Percentiles rank a stretch among this genome's conserved stretches.
Evolutionary conservation across 2,888 invertebrate species (phyloP).

Genomic region (Diaphora mendica): DNA sequence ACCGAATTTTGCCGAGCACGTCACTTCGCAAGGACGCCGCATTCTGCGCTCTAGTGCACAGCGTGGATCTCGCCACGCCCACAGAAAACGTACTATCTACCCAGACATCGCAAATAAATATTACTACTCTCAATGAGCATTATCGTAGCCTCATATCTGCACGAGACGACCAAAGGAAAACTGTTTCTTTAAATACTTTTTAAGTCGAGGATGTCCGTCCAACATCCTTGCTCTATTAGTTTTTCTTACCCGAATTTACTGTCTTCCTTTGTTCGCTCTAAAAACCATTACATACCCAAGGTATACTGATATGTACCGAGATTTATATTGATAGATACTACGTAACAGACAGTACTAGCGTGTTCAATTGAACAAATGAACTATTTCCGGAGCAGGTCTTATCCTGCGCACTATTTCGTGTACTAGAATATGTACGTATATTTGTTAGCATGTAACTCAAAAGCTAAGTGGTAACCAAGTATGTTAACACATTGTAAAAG

Average conservation of each 20-base stretch:
- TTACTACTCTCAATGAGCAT: background rate
- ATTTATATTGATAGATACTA: background rate
- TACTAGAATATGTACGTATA: background rate
- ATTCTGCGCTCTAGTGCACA: background rate
- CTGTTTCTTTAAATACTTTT: no score
- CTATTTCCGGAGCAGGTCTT: background rate
- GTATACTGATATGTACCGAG: background rate
- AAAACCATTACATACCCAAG: background rate
- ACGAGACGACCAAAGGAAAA: background rate
- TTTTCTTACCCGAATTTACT: no score
- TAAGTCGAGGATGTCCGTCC: no score
- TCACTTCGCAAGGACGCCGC: background rate
- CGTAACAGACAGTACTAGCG: background rate
- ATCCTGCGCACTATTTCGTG: background rate
- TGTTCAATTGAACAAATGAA: background rate
- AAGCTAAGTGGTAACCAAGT: no score
- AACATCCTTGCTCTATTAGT: no score
- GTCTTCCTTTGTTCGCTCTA: background rate
- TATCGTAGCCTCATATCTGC: background rate
- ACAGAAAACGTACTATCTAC: background rate
- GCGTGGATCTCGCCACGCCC: constrained; percentile 3
- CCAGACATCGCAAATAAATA: background rate
- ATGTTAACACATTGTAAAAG: no score
- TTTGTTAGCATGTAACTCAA: background rate
- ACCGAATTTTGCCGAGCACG: background rate